These are phyloP conservation scores for Sebastes itinus DNA, from an alignment of 2,797 vertebrate species.

Conservation along the genomic window DNA sequence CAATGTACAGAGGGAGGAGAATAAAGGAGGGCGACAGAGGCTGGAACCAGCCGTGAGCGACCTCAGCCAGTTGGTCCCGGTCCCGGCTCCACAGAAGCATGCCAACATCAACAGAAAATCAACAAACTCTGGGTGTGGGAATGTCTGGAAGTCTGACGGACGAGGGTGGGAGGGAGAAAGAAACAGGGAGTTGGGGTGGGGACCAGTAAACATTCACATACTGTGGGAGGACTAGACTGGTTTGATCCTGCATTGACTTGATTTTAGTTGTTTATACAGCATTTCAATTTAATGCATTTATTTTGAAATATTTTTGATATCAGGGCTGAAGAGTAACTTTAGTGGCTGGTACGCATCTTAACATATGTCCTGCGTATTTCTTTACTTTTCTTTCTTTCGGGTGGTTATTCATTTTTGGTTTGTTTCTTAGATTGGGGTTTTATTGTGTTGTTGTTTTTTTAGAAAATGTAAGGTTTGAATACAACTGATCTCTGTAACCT, in stretches of 20 bases:
- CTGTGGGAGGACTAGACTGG: conserved; percentile 17
- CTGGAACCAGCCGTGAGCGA: conserved; percentile 27
- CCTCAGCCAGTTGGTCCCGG: conserved; percentile 34
- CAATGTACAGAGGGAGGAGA: not conserved
- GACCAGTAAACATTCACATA: conserved; percentile 35
- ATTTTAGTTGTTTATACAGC: not conserved
- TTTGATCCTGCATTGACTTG: conserved; percentile 16
- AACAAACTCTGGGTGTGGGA: conserved; percentile 46
- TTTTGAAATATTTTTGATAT: not conserved
- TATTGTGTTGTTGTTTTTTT: too few species aligned
- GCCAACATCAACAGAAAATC: conserved; percentile 48
- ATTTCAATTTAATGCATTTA: not conserved
- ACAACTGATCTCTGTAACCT: too few species aligned
- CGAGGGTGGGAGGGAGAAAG: not conserved
- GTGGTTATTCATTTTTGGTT: too few species aligned
- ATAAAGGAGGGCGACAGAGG: not conserved
- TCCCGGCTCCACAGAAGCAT: conserved; percentile 1
- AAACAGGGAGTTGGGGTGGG: not conserved
- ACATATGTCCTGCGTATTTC: not conserved
- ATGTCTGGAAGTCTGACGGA: conserved; percentile 26
- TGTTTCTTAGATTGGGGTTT: too few species aligned
- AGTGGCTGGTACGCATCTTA: not conserved
- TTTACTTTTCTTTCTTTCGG: too few species aligned
- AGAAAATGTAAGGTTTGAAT: too few species aligned
- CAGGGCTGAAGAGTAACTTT: not conserved